Evolutionary conservation across 2,888 invertebrate genomes (phyloP).

Genomic region (Tipula lateralis): DNA sequence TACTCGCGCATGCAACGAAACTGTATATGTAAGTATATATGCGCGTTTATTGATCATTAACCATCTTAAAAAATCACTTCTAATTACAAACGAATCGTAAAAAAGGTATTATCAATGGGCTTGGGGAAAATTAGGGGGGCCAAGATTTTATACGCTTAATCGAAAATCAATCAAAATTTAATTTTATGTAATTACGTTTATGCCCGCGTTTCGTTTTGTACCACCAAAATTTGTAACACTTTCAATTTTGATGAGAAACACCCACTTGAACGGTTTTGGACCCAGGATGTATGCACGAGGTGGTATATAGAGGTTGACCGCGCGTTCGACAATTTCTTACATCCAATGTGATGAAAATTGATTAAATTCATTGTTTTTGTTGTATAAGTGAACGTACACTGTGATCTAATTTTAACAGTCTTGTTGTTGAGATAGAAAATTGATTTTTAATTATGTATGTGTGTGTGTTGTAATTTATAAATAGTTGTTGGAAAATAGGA

Average conservation of each 20-base stretch:
- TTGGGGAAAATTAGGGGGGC: background rate
- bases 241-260: background rate
- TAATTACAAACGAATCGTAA: background rate
- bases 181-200: background rate
- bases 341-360: background rate
- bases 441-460: slow-evolving; percentile 24
- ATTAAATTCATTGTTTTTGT: background rate
- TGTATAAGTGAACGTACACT: background rate
- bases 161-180: slow-evolving; percentile 19
- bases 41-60: background rate
- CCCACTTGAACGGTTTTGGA: background rate
- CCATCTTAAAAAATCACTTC: background rate
- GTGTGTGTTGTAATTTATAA: background rate
- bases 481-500: background rate
- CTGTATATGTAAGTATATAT: too few species aligned
- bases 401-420: background rate
- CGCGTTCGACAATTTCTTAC: background rate
- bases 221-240: background rate
- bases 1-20: background rate
- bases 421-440: background rate
- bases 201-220: background rate
- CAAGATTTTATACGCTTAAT: background rate
- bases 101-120: background rate
- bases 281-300: background rate
- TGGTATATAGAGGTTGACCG: background rate